Base-by-base conservation (phyloP, 2,888 invertebrate species). In the Noctuana brunneofusca region DNA sequence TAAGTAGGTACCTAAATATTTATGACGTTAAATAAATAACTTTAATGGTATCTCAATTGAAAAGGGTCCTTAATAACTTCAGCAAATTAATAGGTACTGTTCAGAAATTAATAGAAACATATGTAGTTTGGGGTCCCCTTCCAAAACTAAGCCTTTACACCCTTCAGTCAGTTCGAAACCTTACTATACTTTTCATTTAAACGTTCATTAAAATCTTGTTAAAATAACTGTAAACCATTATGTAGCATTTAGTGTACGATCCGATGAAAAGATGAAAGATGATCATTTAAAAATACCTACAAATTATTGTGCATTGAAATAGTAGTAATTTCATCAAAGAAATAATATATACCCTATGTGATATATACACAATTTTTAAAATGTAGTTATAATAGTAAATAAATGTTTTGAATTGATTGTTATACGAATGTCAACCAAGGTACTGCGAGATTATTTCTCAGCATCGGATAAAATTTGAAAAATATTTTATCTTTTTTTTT, bases 331-430 rank as follows among this genome's bases (percentile, higher is more conserved):
- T 50, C 38, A 41, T 41, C 49, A 58, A 16, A 52, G 35, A 72
- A 71, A 78, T 68, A 78, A 75, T 71, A 80, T 79, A 82, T 83
- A 84, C 78, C 80, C 79, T 81, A 87, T 89, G 89, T 89, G 89
- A 89, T 90, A 89, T 89, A 87, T 89, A 90, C 87, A 89, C 88
- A 87, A 82, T 86, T 89, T 89, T 83, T 86, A 79, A 84, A 80
- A 75, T 71, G 84, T 89, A 90, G 88, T 71, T 43, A 9, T 43
- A 79, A 78, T 84, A 84, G 80, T 73, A 43, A 75, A 76, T 69
- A 41, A 75, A 77, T 69, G 82, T 86, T 86, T 87, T 82, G 62
- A 83, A 78, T 74, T 80, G 76, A 83, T 84, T 87, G 84, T 85
- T 87, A 85, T 83, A 81, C 72, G 74, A 75, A 75, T 80, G 79